Percentiles rank a stretch among this genome's conserved stretches.
Conservation (phyloP, 2,113 vertebrate species). For the Forbesichthys papilliferus region DNA sequence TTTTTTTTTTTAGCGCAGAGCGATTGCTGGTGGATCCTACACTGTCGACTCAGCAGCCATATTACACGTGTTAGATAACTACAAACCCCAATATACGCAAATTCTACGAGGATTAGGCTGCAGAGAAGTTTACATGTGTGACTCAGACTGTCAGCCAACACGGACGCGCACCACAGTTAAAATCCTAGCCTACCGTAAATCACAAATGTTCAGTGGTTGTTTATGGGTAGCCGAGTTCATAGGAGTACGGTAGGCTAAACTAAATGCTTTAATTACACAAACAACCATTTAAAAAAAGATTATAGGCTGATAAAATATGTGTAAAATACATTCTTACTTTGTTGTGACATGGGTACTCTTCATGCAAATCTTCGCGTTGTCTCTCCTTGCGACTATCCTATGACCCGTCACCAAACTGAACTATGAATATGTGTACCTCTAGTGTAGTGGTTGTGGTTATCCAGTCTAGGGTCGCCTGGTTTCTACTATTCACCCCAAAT, state of each 20-base stretch:
- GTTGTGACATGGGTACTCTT: not conserved
- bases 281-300: not conserved
- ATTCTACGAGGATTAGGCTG: not conserved
- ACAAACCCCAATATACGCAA: constrained; percentile 20
- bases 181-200: too few relatives aligned
- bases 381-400: not conserved
- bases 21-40: constrained; percentile 27
- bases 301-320: not conserved
- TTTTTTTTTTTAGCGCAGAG: not conserved
- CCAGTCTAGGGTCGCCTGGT: too few relatives aligned
- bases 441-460: too few relatives aligned
- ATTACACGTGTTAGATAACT: too few relatives aligned
- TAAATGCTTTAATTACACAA: not conserved
- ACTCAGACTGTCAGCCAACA: too few relatives aligned
- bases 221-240: not conserved
- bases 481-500: too few relatives aligned
- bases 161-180: too few relatives aligned
- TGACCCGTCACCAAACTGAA: too few relatives aligned
- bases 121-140: too few relatives aligned
- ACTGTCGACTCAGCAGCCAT: constrained; percentile 71
- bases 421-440: too few relatives aligned
- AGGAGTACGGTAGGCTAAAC: too few relatives aligned
- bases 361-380: not conserved
- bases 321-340: constrained; percentile 36
- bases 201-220: too few relatives aligned